These are phyloP conservation scores for Sciurus vulgaris DNA, from an alignment of 2,797 vertebrate species.

Conservation along the genomic window DNA sequence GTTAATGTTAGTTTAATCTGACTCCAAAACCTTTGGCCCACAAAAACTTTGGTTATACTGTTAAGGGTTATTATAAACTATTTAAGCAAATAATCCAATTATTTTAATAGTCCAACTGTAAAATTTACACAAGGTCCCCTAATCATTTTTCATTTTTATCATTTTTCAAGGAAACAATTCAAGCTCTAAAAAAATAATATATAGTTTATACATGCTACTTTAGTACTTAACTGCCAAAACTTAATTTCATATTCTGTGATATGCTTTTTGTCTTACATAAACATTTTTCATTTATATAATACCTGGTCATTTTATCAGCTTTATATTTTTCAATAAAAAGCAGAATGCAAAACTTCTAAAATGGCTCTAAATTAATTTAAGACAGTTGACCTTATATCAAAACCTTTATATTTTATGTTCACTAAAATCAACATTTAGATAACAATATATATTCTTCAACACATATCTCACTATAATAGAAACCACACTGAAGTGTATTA, in stretches of 20 bases:
- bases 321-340: slow-evolving; percentile 54
- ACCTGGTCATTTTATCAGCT: slow-evolving; percentile 28
- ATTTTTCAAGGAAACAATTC: slow-evolving; percentile 63
- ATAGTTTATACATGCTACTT: slow-evolving; percentile 20
- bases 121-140: slow-evolving; percentile 55
- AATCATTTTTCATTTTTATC: slow-evolving; percentile 58
- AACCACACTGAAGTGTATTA: neutral
- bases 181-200: slow-evolving; percentile 26
- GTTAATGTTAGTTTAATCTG: slow-evolving; percentile 62
- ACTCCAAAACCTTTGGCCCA: slow-evolving; percentile 42
- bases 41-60: slow-evolving; percentile 18
- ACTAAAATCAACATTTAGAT: slow-evolving; percentile 13
- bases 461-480: neutral
- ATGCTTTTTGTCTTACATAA: slow-evolving; percentile 43
- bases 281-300: slow-evolving; percentile 57
- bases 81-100: slow-evolving; percentile 55
- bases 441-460: slow-evolving; percentile 6
- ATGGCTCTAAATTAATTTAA: slow-evolving; percentile 39
- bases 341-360: neutral
- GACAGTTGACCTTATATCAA: neutral
- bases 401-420: neutral
- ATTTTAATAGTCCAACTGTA: slow-evolving; percentile 36
- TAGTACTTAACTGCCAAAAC: slow-evolving; percentile 24
- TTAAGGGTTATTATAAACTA: slow-evolving; percentile 61
- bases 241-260: slow-evolving; percentile 38